phyloP scores from a whole-genome alignment of 2,113 vertebrate genomes.

The Carollia perspicillata region DNA sequence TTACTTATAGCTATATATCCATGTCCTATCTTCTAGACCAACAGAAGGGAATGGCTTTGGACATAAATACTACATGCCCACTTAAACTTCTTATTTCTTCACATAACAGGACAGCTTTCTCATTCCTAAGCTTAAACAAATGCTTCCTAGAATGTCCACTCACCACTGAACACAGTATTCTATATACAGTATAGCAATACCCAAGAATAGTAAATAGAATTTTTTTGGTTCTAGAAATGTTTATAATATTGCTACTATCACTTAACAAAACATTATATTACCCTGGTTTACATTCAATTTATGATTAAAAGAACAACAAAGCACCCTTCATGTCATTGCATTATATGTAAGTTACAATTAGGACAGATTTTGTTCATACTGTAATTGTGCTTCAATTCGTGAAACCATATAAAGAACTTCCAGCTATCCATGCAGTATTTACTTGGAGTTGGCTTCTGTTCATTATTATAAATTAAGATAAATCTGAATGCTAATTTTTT shows the following conservation, averaged over 20 bases:
- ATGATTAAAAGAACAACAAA: not conserved
- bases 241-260: not conserved
- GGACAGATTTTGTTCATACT: not conserved
- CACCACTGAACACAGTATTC: not conserved
- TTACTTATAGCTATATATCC: not conserved
- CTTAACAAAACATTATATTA: not conserved
- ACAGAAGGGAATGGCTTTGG: not conserved
- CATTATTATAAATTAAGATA: not conserved
- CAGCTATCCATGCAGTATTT: not conserved
- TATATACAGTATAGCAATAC: not conserved
- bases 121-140: not conserved
- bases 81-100: not conserved
- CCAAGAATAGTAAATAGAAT: not conserved
- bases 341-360: not conserved
- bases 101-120: not conserved
- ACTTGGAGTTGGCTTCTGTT: not conserved
- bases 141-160: not conserved
- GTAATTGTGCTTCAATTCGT: not conserved
- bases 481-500: not conserved
- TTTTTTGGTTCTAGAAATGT: not conserved
- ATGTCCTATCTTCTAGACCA: not conserved
- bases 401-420: not conserved
- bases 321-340: not conserved
- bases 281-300: not conserved
- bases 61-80: not conserved